Evolutionary conservation across 2,888 invertebrate species (phyloP).

Genomic region (Chironomus riparius): DNA sequence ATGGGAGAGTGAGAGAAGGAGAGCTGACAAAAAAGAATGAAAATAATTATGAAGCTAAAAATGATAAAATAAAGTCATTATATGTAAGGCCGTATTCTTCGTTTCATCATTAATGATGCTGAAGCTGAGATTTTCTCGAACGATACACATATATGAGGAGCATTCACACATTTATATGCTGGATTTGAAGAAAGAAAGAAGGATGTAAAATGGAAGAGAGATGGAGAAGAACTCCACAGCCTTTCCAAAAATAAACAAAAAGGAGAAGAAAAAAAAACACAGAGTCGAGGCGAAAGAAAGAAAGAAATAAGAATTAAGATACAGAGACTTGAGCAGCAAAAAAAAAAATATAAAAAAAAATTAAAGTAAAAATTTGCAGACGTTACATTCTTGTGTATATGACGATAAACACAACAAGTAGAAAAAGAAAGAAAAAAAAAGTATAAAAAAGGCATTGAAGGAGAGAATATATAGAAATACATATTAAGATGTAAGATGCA

Average conservation of each 20-base stretch:
- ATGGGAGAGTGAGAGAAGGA: background rate
- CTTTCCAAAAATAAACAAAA: conserved; percentile 26
- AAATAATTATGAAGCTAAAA: conserved; percentile 26
- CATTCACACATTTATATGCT: background rate
- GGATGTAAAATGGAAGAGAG: conserved; percentile 6
- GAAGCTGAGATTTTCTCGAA: conserved; percentile 23
- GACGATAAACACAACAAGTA: conserved; percentile 1
- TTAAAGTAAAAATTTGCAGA: conserved; percentile 14
- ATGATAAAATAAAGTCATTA: conserved; percentile 27
- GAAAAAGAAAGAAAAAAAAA: background rate
- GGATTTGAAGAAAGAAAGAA: conserved; percentile 10
- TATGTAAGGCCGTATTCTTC: conserved; percentile 2
- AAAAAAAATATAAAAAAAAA: too few species aligned
- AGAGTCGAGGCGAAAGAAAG: background rate
- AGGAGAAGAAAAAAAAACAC: background rate
- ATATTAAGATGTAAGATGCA: conserved; percentile 27
- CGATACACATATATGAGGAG: background rate
- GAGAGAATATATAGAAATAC: background rate
- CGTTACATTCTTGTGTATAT: conserved; percentile 25
- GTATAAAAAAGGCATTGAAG: too few species aligned
- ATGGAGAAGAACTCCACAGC: background rate
- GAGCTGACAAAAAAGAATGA: conserved; percentile 7
- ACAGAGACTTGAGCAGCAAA: conserved; percentile 3
- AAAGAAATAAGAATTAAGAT: conserved; percentile 18
- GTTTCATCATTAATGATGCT: conserved; percentile 26